Evolutionary conservation across 2,797 vertebrate species (phyloP).

Genomic region (Rhadinocentrus ornatus): DNA sequence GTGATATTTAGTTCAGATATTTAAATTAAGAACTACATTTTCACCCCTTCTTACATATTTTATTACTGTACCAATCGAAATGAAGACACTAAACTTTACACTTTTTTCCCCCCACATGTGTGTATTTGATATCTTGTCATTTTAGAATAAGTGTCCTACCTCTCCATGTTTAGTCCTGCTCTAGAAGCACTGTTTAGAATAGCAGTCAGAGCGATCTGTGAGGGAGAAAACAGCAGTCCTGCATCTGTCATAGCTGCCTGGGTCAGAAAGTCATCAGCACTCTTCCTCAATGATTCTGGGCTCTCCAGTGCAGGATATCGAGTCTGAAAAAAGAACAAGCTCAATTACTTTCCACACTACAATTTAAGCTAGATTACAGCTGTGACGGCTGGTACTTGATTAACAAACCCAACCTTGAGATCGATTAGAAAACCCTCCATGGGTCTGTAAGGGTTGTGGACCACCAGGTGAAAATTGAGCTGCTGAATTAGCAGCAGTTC

Average conservation of each 20-base stretch:
- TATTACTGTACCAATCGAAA: neutral
- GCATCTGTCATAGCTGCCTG: constrained; percentile 90
- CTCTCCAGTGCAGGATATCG: constrained; percentile 91
- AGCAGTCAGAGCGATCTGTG: constrained; percentile 92
- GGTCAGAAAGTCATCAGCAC: constrained; percentile 93
- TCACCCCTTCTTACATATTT: neutral
- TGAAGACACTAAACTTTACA: no score
- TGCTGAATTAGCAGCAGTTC: constrained; percentile 96
- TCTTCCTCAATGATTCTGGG: constrained; percentile 92
- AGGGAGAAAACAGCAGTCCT: constrained; percentile 92
- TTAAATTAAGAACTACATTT: no score
- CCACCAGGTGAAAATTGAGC: constrained; percentile 95
- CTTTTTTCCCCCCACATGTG: neutral
- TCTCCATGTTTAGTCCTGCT: constrained; percentile 92
- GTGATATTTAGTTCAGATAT: no score
- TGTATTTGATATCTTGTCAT: neutral
- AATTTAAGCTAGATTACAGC: neutral
- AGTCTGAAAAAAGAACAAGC: constrained; percentile 78
- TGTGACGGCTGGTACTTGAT: neutral
- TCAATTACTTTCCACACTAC: neutral
- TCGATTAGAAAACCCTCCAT: constrained; percentile 97
- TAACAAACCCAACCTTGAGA: constrained; percentile 85
- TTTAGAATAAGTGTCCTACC: constrained; percentile 73
- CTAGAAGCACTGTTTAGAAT: constrained; percentile 91
- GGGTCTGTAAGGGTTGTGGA: constrained; percentile 95